phyloP scores from a whole-genome alignment of 2,113 vertebrate species.

The Phyllostomus discolor region DNA sequence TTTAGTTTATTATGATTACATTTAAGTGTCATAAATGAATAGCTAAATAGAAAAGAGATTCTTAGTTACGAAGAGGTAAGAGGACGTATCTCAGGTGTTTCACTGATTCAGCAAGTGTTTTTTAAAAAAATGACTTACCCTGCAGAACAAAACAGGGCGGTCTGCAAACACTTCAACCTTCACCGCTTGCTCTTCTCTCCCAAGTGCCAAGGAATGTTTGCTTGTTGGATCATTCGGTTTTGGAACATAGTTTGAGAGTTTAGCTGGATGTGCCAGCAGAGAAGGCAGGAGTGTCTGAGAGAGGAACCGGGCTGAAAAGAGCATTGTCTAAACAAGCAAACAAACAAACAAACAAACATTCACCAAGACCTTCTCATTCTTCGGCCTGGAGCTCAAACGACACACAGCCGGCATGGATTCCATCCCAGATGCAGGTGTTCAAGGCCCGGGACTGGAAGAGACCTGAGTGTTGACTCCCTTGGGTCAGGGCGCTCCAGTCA shows the following conservation, averaged over 20 bases:
- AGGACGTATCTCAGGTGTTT: background rate
- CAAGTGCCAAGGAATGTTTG: conserved; percentile 33
- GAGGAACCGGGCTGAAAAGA: background rate
- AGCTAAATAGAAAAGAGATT: background rate
- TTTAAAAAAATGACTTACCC: background rate
- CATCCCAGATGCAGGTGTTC: background rate
- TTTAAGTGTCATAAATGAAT: background rate
- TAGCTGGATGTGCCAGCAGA: background rate
- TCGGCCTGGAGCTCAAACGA: background rate
- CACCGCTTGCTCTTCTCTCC: background rate
- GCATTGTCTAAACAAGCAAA: background rate
- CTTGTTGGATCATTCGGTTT: background rate
- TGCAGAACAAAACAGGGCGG: background rate
- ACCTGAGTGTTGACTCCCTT: background rate
- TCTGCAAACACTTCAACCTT: background rate
- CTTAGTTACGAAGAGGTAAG: background rate
- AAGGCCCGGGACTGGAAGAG: background rate
- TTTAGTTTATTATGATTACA: background rate
- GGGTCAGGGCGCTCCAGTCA: background rate
- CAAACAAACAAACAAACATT: background rate
- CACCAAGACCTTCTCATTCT: background rate
- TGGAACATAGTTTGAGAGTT: conserved; percentile 17
- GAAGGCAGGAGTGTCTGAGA: background rate
- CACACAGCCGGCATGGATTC: fast-evolving
- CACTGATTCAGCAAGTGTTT: background rate